A percentile compares a stretch with the other conserved stretches of the same genome.
phyloP scores from a whole-genome alignment of 92 coral and sea anemone genomes.

The Paragorgia papillata region DNA sequence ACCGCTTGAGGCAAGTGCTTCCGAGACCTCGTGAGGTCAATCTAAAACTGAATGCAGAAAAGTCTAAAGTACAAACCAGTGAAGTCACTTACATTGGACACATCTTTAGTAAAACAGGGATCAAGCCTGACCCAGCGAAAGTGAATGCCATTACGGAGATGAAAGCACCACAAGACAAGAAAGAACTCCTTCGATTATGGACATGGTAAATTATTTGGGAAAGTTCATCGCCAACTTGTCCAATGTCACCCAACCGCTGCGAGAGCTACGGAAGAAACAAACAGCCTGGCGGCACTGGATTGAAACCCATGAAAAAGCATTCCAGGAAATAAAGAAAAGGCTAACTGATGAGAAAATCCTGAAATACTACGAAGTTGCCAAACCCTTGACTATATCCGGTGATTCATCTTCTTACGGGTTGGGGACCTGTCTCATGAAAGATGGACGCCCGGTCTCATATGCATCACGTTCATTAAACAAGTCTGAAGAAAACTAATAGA shows the following conservation, averaged over 20 bases:
- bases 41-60: conserved; percentile 11
- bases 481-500: too few relatives aligned
- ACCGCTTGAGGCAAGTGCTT: conserved; percentile 22
- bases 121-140: conserved; percentile 22
- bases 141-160: conserved; percentile 16
- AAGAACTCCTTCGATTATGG: too few relatives aligned
- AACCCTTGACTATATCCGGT: too few relatives aligned
- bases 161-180: too few relatives aligned
- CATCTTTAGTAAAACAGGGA: too few relatives aligned
- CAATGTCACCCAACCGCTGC: conserved; percentile 5
- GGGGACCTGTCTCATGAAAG: too few relatives aligned
- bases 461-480: too few relatives aligned
- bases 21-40: conserved; percentile 10
- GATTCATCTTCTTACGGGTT: too few relatives aligned
- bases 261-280: conserved; percentile 14
- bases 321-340: conserved; percentile 16
- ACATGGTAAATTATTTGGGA: conserved; percentile 22
- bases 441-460: too few relatives aligned
- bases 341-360: too few relatives aligned
- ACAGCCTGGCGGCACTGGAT: conserved; percentile 13
- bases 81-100: conserved; percentile 18
- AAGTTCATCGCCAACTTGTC: conserved; percentile 21
- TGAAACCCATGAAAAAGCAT: neutral
- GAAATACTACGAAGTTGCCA: too few relatives aligned
- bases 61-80: conserved; percentile 11